phyloP scores from a whole-genome alignment of 2,888 invertebrate species.

The Leptinotarsa tumamoca region DNA sequence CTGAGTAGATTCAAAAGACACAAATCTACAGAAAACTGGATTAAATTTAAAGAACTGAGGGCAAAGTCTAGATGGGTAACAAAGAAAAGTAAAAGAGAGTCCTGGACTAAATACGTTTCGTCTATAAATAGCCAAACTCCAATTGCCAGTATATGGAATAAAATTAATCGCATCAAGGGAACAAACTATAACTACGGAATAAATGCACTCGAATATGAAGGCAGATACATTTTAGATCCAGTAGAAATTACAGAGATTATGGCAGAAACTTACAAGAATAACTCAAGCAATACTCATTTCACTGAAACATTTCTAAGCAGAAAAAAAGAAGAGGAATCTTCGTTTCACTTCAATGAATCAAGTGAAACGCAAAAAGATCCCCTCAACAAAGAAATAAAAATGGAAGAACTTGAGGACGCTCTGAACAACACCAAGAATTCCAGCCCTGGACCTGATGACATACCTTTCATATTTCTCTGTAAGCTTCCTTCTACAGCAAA shows the following conservation, averaged over 20 bases:
- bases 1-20: neutral
- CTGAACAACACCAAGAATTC: neutral
- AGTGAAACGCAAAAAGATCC: neutral
- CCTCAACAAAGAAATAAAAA: neutral
- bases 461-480: neutral
- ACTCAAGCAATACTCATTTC: neutral
- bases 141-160: too few species aligned
- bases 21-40: neutral
- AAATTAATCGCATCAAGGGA: too few species aligned
- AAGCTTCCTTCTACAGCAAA: neutral
- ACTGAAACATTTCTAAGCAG: neutral
- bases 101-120: neutral
- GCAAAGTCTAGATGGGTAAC: neutral
- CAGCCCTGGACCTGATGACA: constrained; percentile 2
- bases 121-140: too few species aligned
- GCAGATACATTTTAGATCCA: neutral
- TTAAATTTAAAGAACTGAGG: neutral
- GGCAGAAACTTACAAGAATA: neutral
- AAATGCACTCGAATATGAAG: neutral
- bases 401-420: neutral
- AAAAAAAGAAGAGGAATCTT: neutral
- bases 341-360: too few species aligned
- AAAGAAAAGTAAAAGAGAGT: neutral
- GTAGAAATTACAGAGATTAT: neutral
- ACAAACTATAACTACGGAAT: neutral